Evolutionary conservation across 2,888 invertebrate species (phyloP).

Genomic region (Desoria tigrina): DNA sequence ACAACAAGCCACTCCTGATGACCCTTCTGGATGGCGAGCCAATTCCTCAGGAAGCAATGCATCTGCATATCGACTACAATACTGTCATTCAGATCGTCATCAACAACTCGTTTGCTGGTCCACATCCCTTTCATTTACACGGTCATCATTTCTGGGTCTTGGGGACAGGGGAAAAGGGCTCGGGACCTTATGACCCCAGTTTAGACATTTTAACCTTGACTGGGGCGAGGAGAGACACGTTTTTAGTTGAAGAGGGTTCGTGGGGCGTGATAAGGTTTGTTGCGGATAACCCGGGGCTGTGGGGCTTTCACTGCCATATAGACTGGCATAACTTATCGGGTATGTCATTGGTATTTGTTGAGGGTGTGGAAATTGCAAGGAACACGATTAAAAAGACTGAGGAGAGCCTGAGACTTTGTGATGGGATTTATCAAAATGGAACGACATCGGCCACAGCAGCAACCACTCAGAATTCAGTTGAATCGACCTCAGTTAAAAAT

Average conservation of each 20-base stretch:
- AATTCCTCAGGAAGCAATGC: slow-evolving; percentile 10
- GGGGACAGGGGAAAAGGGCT: slow-evolving; percentile 30
- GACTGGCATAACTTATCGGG: slow-evolving; percentile 44
- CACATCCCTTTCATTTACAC: slow-evolving; percentile 51
- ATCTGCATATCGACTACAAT: slow-evolving; percentile 21
- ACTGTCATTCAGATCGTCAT: slow-evolving; percentile 44
- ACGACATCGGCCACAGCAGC: too few species aligned
- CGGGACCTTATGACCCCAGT: slow-evolving; percentile 25
- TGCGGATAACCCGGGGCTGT: slow-evolving; percentile 40
- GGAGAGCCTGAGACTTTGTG: too few species aligned
- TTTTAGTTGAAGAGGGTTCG: slow-evolving; percentile 23
- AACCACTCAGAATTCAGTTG: too few species aligned
- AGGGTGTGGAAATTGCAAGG: slow-evolving; percentile 29
- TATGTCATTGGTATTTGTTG: slow-evolving; percentile 38
- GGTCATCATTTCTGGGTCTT: slow-evolving; percentile 46
- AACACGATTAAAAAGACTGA: too few species aligned
- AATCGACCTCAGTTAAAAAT: too few species aligned
- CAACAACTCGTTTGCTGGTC: slow-evolving; percentile 29
- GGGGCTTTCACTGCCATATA: slow-evolving; percentile 44
- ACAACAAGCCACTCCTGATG: slow-evolving; percentile 36
- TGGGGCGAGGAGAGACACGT: slow-evolving; percentile 39
- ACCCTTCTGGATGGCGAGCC: slow-evolving; percentile 22
- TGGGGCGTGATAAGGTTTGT: slow-evolving; percentile 40
- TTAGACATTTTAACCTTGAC: slow-evolving; percentile 18
- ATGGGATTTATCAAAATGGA: too few species aligned